phyloP scores from a whole-genome alignment of 2,113 vertebrate species.

The Motacilla tschutschensis region DNA sequence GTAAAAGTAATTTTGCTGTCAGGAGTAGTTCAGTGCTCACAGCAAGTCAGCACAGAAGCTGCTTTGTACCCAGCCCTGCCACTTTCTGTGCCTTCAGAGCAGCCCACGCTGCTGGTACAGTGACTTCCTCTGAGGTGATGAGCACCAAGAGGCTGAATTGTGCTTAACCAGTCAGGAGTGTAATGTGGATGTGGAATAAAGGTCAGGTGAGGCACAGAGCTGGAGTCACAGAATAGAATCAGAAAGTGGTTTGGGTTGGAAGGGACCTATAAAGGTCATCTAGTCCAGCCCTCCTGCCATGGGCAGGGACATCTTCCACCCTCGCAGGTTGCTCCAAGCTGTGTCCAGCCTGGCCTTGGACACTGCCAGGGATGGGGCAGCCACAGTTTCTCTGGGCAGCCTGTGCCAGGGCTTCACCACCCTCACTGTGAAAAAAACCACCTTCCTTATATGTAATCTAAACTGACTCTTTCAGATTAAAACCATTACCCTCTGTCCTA shows the following conservation, averaged over 20 bases:
- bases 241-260: neutral
- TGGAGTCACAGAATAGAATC: neutral
- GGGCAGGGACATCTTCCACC: neutral
- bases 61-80: neutral
- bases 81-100: neutral
- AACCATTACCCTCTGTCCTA: neutral
- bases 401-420: neutral
- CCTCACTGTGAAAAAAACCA: fast-evolving
- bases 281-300: neutral
- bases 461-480: neutral
- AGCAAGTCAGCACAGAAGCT: neutral
- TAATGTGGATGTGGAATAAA: neutral
- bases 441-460: neutral
- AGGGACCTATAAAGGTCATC: neutral
- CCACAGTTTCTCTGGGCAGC: neutral
- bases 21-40: neutral
- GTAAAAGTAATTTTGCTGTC: neutral
- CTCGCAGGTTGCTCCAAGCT: fast-evolving
- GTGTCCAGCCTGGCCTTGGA: fast-evolving
- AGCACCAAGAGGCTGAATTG: neutral
- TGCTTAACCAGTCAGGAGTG: neutral
- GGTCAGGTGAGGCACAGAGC: neutral
- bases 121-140: neutral
- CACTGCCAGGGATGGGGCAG: neutral
- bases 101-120: fast-evolving